These are phyloP conservation scores for Cheirogaleus major DNA, from an alignment of 2,797 vertebrate species.

Conservation along the genomic window DNA sequence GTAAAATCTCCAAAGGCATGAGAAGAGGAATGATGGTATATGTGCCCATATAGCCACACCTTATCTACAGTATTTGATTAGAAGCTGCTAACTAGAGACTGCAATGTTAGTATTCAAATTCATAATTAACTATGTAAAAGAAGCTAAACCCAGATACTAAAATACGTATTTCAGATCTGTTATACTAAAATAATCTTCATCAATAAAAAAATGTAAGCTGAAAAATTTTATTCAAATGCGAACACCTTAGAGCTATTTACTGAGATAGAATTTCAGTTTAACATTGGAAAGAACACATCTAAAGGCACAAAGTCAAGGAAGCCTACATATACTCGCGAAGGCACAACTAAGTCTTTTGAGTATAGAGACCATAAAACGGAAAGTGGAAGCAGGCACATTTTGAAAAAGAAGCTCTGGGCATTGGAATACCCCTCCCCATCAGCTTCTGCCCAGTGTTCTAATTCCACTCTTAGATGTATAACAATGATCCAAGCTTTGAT, in stretches of 20 bases:
- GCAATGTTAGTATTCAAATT: neutral
- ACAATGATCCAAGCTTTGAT: neutral
- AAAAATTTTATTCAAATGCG: neutral
- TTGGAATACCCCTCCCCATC: neutral
- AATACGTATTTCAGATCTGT: neutral
- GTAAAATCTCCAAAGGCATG: neutral
- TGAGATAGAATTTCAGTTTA: neutral
- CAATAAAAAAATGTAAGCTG: neutral
- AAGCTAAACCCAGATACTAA: neutral
- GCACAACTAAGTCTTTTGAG: neutral
- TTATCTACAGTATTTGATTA: neutral
- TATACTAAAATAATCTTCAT: neutral
- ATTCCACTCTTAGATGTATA: neutral
- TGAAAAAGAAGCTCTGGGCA: neutral
- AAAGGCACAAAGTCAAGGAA: neutral
- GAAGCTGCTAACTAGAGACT: neutral
- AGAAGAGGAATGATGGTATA: neutral
- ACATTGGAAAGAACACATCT: neutral
- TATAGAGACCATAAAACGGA: neutral
- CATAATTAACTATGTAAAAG: neutral
- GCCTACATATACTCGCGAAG: neutral
- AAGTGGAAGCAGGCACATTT: neutral
- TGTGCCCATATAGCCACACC: too few species aligned
- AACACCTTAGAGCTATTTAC: neutral
- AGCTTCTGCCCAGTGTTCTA: neutral